Base-by-base conservation (phyloP, 1,140 invertebrate genomes). In the Neodiprion lecontei region DNA sequence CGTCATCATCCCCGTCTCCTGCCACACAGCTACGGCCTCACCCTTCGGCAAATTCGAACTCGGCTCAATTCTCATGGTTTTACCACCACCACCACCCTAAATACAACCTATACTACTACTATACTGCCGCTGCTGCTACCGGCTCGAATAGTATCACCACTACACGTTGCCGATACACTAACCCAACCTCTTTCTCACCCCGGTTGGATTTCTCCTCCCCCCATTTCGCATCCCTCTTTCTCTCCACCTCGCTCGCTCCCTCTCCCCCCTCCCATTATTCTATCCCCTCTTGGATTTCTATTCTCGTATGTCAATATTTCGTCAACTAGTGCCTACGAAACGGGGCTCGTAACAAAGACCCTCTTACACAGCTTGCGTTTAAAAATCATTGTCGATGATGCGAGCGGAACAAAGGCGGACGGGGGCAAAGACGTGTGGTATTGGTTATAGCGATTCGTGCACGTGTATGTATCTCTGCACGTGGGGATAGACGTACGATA, bases 281-380 rank as follows among this genome's bases (percentile, higher is more conserved):
- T 72, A 69, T 75, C 72, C 76, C 72, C 75, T 49, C 10, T 69
- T 76, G 78, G 79, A 80, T 84, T 85, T 86, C 82, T 86, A 86
- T 86, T 86, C 83, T 85, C 81, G 84, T 81, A 86, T 86, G 84
- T 86, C 85, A 86, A 86, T 86, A 86, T 86, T 86, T 86, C 84
- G 85, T 86, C 84, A 86, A 84, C 83, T 83, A 83, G 80, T 80
- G 78, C 78, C 81, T 79, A 82, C 79, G 81, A 40, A 40, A 40
- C 80, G 75, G 71, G 77, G 71, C 71, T 74, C 72, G 73, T 77
- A 82, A 82, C 81, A 82, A 82, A 79, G 78, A 70, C 78, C 61
- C 75, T 72, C 53, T 73, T 73, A 17, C 50, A 68, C 70, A 53
- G 67, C 74, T 74, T 78, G 71, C 75, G 70, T 70, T 76, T 70